Evolutionary conservation across 2,888 invertebrate genomes (phyloP), one percentile per base, ranked within the genome.

Genomic region (Ennomos quercinarius): DNA sequence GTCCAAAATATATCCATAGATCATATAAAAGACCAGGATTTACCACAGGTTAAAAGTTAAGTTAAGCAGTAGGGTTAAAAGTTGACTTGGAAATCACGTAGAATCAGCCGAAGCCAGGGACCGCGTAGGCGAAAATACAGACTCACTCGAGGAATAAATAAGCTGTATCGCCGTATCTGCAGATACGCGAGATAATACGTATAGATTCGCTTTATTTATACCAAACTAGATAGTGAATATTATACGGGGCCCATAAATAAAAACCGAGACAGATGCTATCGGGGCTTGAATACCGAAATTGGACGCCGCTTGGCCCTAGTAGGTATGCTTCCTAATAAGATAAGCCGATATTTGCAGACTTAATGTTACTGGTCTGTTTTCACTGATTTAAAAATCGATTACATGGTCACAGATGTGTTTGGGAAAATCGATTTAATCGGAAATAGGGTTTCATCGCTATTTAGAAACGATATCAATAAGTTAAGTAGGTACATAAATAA

Each of bases 201-300:
- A 78, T 79, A 83, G 82, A 83, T 83, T 73, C 68, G 71, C 74
- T 74, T 81, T 80, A 83, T 81, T 83, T 82, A 84, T 82, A 78
- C 73, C 71, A 66, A 71, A 74, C 77, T 83, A 83, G 80, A 81
- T 81, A 76, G 78, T 74, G 75, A 80, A 83, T 79, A 81, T 79
- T 76, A 78, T 78, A 74, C 76, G 68, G 64, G 58, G 64, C 53
- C 70, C 78, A 82, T 85, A 86, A 86, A 86, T 86, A 84, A 86
- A 85, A 85, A 81, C 76, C 70, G 76, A 82, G 81, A 83, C 77
- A 73, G 81, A 82, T 83, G 61, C 54, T 81, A 83, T 83, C 82
- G 40, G 46, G 34, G 37, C 53, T 49, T 37, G 71, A 71, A 79
- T 70, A 69, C 77, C 78, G 74, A 83, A 83, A 81, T 80, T 80